Evolutionary conservation across 1,140 invertebrate species (phyloP).

Genomic region (Meloidogyne hapla): DNA sequence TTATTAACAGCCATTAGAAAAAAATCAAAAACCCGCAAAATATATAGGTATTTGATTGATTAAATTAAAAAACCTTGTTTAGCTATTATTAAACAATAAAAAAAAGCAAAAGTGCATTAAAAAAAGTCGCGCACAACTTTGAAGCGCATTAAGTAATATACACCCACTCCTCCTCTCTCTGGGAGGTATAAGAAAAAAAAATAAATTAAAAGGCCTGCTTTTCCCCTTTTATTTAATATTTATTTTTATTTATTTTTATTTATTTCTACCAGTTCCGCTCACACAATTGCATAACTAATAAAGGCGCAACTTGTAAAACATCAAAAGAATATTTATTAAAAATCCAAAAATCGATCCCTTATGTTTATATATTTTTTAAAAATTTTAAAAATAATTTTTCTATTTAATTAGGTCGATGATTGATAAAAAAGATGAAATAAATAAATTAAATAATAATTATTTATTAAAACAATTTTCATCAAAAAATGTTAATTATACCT

Average conservation of each 20-base stretch:
- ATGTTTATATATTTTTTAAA: too few species aligned
- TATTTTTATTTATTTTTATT: too few species aligned
- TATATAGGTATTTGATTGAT: neutral
- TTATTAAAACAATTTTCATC: neutral
- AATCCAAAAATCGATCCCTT: neutral
- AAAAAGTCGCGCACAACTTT: neutral
- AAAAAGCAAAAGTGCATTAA: neutral
- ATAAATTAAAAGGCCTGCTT: conserved; percentile 5
- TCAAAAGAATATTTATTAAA: neutral
- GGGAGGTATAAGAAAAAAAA: conserved; percentile 1
- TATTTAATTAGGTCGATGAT: neutral
- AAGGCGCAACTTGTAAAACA: neutral
- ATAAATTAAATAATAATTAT: neutral
- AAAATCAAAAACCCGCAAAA: neutral
- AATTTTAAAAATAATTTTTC: neutral
- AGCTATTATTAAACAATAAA: neutral
- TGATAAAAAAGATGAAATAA: neutral
- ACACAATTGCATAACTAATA: neutral
- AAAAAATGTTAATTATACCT: neutral
- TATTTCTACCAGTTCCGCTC: conserved; percentile 5
- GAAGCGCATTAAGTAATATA: too few species aligned
- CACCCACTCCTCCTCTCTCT: neutral
- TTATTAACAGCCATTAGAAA: too few species aligned
- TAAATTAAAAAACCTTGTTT: neutral
- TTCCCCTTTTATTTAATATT: neutral